Evolutionary conservation across 2,888 invertebrate genomes (phyloP).

Genomic region (Sylvicola cinctus): DNA sequence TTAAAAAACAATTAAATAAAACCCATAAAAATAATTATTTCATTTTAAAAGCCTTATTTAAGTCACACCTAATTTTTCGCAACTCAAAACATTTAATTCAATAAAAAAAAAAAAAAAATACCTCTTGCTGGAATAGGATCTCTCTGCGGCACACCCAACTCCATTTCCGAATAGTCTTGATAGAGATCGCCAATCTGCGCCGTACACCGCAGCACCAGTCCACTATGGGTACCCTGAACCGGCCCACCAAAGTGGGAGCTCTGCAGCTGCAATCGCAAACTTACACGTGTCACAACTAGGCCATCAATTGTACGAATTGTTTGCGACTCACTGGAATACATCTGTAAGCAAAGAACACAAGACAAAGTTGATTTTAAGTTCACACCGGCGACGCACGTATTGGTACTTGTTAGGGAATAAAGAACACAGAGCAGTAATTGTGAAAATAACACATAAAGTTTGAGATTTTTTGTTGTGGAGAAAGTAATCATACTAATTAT

Average conservation of each 20-base stretch:
- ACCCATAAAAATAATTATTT: too few relatives aligned
- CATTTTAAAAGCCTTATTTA: too few relatives aligned
- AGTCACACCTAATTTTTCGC: too few relatives aligned
- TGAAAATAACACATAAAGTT: too few relatives aligned
- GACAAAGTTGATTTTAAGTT: not conserved
- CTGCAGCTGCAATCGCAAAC: constrained; percentile 21
- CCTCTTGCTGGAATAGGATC: constrained; percentile 66
- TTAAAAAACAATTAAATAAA: too few relatives aligned
- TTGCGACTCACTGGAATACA: constrained; percentile 19
- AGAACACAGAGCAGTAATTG: too few relatives aligned
- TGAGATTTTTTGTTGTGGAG: too few relatives aligned
- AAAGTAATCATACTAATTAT: too few relatives aligned
- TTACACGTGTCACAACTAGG: constrained; percentile 22
- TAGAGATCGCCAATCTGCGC: constrained; percentile 49
- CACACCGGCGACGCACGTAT: too few relatives aligned
- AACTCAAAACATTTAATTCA: too few relatives aligned
- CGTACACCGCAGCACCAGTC: constrained; percentile 47
- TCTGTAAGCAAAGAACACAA: constrained; percentile 12
- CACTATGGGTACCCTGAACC: constrained; percentile 27
- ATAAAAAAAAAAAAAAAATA: constrained; percentile 28
- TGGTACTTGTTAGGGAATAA: too few relatives aligned
- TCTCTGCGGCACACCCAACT: constrained; percentile 46
- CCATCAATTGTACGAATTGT: constrained; percentile 22
- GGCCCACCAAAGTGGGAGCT: constrained; percentile 18
- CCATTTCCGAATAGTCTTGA: constrained; percentile 32